Conservation (phyloP, 2,113 vertebrate genomes). For the Serilophus lunatus region DNA sequence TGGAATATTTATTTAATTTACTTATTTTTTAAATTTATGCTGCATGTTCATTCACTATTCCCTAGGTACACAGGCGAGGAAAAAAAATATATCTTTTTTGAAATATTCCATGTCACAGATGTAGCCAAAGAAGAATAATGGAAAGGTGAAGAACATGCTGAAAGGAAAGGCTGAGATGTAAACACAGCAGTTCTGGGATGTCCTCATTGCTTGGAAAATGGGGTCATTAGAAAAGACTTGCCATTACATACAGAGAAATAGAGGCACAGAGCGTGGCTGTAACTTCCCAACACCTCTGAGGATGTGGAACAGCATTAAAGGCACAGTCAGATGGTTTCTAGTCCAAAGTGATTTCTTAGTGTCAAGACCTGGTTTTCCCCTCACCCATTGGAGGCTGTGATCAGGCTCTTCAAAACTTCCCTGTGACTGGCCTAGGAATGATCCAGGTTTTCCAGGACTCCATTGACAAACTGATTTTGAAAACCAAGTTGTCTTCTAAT, state of each 20-base stretch:
- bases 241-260: not conserved
- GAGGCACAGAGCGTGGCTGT: not conserved
- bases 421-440: not conserved
- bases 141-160: not conserved
- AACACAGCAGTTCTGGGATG: not conserved
- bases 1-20: constrained; percentile 44
- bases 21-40: constrained; percentile 24
- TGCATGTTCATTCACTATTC: not conserved
- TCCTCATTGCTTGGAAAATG: not conserved
- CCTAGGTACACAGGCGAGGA: not conserved
- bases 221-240: not conserved
- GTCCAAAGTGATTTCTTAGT: not conserved
- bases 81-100: not conserved
- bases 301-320: not conserved
- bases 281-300: not conserved
- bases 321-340: accelerated
- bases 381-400: not conserved
- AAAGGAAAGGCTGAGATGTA: not conserved
- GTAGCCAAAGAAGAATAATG: not conserved
- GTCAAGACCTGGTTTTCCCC: not conserved
- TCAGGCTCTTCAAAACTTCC: not conserved
- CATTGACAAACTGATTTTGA: not conserved
- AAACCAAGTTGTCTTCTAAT: not conserved
- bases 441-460: not conserved
- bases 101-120: not conserved